Evolutionary conservation across 1,140 invertebrate genomes (phyloP), one percentile per base, ranked within the genome.

Genomic region (Drosophila ercepeae): DNA sequence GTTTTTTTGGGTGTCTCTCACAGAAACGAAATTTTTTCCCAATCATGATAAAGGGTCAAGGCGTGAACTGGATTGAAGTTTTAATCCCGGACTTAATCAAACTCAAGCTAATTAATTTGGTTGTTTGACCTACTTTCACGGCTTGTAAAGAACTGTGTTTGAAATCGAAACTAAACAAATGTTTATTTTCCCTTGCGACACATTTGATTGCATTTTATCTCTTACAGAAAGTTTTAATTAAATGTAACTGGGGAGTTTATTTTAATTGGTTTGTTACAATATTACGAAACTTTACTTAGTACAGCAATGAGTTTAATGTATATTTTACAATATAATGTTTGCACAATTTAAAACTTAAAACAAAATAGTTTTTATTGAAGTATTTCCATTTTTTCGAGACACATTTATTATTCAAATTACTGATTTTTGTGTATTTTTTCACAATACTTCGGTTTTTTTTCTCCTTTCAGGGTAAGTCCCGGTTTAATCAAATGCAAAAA

Each of bases 21-120:
- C 8, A 21, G 3, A 45, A 25, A 16, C 34, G 7, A 25, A 25
- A n/a, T n/a, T n/a, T 23, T 52, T 59, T 46, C 14, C 29, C 8
- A 16, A 7, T 49, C 25, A 14, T 7, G 16, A 27, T 23, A 34
- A 13, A 16, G 29, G 60, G 60, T 64, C 55, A 64, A 61, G 60
- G 60, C 39, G 1, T 19, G 21, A 29, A 49, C 46, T 49, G 27
- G 49, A 52, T 53, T 39, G 32, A 19, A 8, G 34, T 55, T 13
- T 2, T 13, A 29, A 21, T 64, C 42, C 60, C 42, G 60, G 60
- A 61, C 23, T 42, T 18, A 29, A 41, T 41, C 19, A 32, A 49
- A 42, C 61, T 4, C 16, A 23, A 16, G 19, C 16, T 18, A 42
- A 42, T 42, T 42, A 42, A 42, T 6, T 16, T 9, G 5, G 7